Evolutionary conservation across 1,140 invertebrate species (phyloP).

Genomic region (Rhynchophorus ferrugineus): DNA sequence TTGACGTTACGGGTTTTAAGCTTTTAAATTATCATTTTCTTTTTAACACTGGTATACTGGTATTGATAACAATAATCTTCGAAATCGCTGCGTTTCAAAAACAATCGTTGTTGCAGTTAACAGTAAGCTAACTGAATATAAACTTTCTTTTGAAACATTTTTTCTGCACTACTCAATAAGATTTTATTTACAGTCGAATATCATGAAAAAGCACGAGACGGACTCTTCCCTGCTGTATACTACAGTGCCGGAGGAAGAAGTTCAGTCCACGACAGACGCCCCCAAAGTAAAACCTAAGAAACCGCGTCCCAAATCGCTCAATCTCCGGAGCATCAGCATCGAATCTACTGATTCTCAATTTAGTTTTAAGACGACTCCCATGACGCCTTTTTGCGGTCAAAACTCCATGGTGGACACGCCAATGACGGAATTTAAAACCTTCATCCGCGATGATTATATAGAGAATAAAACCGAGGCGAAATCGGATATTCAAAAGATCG

Average conservation of each 20-base stretch:
- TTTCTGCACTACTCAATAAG: no score
- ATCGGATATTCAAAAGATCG: neutral
- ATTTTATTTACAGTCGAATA: neutral
- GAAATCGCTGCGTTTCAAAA: no score
- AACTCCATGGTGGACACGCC: conserved; percentile 68
- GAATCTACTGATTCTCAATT: conserved; percentile 4
- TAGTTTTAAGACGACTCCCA: conserved; percentile 6
- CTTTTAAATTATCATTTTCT: no score
- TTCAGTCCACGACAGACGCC: conserved; percentile 38
- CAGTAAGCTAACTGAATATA: no score
- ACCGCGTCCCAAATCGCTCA: conserved; percentile 40
- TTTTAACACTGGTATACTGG: neutral
- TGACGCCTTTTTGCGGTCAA: conserved; percentile 48
- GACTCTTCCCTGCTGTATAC: conserved; percentile 71
- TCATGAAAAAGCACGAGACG: conserved; percentile 32
- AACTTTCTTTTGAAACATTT: no score
- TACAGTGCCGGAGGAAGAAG: conserved; percentile 61
- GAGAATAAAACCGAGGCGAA: neutral
- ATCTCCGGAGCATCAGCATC: conserved; percentile 36
- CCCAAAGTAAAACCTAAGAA: conserved; percentile 30
- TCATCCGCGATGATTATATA: conserved; percentile 42
- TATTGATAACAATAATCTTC: no score
- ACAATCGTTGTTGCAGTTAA: no score
- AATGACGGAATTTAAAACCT: conserved; percentile 56
- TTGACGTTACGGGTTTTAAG: no score